Evolutionary conservation across 1,140 invertebrate species (phyloP).

Genomic region (Penaeus japonicus): DNA sequence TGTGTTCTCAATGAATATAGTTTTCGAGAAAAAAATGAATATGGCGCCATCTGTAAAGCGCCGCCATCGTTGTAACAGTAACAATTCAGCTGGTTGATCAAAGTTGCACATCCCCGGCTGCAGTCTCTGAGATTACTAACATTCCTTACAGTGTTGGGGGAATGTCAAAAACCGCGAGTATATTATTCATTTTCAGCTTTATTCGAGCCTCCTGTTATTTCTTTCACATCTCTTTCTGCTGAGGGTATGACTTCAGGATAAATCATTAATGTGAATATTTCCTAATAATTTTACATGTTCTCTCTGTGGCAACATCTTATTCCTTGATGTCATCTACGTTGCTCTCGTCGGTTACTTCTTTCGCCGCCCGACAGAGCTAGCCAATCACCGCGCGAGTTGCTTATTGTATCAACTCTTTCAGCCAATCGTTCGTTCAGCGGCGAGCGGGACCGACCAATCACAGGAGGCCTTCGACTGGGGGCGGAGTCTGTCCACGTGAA

Average conservation of each 20-base stretch:
- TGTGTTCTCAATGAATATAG: background rate
- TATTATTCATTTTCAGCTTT: background rate
- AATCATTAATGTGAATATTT: background rate
- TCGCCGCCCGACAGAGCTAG: background rate
- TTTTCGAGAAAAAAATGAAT: background rate
- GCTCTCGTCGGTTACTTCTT: constrained; percentile 35
- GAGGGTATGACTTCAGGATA: background rate
- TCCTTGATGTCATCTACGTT: constrained; percentile 23
- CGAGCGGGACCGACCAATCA: constrained; percentile 14
- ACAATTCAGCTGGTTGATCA: constrained; percentile 36
- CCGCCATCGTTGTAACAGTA: constrained; percentile 43
- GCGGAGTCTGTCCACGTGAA: constrained; percentile 27
- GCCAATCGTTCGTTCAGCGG: constrained; percentile 50
- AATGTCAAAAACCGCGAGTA: background rate
- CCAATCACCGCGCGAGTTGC: constrained; percentile 36
- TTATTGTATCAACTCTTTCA: constrained; percentile 43
- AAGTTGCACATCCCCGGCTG: constrained; percentile 31
- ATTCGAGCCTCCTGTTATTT: background rate
- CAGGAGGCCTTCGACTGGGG: background rate
- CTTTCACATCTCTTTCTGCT: background rate
- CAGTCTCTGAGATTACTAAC: background rate
- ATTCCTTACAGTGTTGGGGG: constrained; percentile 7
- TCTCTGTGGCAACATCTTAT: constrained; percentile 25
- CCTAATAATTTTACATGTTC: background rate
- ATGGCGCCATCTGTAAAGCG: constrained; percentile 19